These are phyloP conservation scores for Lithophane leautieri DNA, from an alignment of 2,888 invertebrate genomes.

Conservation along the genomic window DNA sequence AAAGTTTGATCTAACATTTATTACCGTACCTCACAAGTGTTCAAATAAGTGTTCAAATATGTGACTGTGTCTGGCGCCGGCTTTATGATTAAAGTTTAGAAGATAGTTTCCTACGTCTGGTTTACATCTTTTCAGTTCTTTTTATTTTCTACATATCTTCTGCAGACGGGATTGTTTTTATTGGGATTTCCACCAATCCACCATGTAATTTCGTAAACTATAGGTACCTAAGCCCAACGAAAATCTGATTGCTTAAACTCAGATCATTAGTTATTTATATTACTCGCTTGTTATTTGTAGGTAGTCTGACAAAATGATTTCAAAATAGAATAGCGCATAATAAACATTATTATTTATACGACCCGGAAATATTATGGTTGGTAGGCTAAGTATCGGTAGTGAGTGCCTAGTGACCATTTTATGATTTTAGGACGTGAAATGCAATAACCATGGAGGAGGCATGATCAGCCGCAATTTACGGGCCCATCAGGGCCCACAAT, in stretches of 20 bases:
- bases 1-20: too few species aligned
- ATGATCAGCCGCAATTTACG: constrained; percentile 9
- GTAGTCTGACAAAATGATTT: constrained; percentile 13
- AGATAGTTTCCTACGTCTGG: too few species aligned
- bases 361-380: constrained; percentile 29
- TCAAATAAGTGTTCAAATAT: too few species aligned
- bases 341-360: constrained; percentile 18
- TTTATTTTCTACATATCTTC: too few species aligned
- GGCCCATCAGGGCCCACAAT: constrained; percentile 36
- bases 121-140: too few species aligned
- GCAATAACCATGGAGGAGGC: constrained; percentile 36
- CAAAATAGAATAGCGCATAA: constrained; percentile 27
- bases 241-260: not conserved
- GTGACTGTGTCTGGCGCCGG: too few species aligned
- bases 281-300: not conserved
- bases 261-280: not conserved
- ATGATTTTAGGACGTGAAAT: constrained; percentile 44
- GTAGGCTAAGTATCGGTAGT: constrained; percentile 12
- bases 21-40: too few species aligned
- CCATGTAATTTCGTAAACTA: too few species aligned
- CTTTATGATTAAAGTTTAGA: too few species aligned
- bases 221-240: not conserved
- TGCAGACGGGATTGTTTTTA: too few species aligned
- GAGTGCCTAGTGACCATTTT: constrained; percentile 32
- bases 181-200: too few species aligned